Base-by-base conservation (phyloP, 2,797 vertebrate genomes). In the Siniperca scherzeri region DNA sequence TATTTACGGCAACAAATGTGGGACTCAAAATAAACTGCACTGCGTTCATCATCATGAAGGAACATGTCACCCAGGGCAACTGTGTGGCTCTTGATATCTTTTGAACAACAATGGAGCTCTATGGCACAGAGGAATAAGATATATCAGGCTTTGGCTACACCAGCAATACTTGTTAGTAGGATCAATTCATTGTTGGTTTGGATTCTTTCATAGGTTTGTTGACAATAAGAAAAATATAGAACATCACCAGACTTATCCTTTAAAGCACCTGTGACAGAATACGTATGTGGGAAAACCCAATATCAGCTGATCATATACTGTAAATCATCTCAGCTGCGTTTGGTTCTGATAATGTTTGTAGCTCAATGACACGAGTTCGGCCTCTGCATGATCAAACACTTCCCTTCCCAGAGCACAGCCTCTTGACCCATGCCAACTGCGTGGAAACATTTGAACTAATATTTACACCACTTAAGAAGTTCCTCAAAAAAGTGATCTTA, bases 391-490 rank as follows among this genome's bases (percentile, higher is more conserved):
- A 71, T 95, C 95, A 94, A 95, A 95, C 81, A 87, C 89, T 84
- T 82, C 93, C 95, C 92, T 78, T 93, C 66, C 93, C 93, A 95
- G 93, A 95, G 92, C 91, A 83, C 87, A 71, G 73, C 91, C 90
- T 88, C 85, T 94, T 96, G 95, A 95, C 87, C 78, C 5, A 38
- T 42, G 89, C 93, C 96, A 95, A 94, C 77, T 91, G 88, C 90
- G 95, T 95, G 94, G 93, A 96, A 96, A 96, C 95, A 96, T 97
- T 94, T 94, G 85, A 94, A 94, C 88, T 94, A 94, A 96, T 96
- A 97, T 96, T 97, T 96, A 96, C 95, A 94, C 91, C 94, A 95
- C 94, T 94, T 84, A 93, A 93, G 91, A 94, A 95, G 91, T 94
- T 94, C 93, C 94, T 78, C 38, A 77, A 73, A 81, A 74, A 62